Conservation (phyloP, 2,113 vertebrate genomes). For the Tylochromis polylepis region DNA sequence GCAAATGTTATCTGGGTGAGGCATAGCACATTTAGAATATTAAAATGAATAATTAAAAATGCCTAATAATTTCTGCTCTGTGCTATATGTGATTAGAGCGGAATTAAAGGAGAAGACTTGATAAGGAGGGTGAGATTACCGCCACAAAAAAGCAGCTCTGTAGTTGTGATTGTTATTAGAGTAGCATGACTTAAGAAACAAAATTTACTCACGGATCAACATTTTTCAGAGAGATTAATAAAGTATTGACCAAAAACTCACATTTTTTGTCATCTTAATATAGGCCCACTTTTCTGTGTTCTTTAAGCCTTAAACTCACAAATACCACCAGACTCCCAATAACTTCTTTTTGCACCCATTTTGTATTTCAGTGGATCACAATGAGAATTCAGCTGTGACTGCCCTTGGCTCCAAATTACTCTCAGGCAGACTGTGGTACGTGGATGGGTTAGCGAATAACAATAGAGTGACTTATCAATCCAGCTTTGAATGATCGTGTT, state of each 20-base stretch:
- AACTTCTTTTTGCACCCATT: constrained; percentile 15
- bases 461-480: constrained; percentile 22
- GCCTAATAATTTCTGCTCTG: background rate
- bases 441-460: constrained; percentile 44
- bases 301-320: background rate
- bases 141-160: background rate
- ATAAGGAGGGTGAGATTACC: background rate
- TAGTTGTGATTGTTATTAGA: background rate
- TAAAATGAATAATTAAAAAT: background rate
- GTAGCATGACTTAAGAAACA: background rate
- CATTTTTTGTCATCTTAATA: background rate
- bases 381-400: constrained; percentile 45
- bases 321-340: constrained; percentile 17
- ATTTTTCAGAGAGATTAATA: constrained; percentile 21
- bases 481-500: constrained; percentile 18
- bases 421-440: constrained; percentile 15
- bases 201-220: background rate
- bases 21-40: background rate
- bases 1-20: background rate
- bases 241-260: constrained; percentile 3
- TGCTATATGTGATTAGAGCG: background rate
- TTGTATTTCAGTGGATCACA: constrained; percentile 48
- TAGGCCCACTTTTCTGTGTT: background rate
- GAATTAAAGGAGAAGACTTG: background rate
- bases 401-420: constrained; percentile 49